These are phyloP conservation scores for Trididemnum miniatum DNA, from an alignment of 23 tunicate genomes.

Conservation along the genomic window DNA sequence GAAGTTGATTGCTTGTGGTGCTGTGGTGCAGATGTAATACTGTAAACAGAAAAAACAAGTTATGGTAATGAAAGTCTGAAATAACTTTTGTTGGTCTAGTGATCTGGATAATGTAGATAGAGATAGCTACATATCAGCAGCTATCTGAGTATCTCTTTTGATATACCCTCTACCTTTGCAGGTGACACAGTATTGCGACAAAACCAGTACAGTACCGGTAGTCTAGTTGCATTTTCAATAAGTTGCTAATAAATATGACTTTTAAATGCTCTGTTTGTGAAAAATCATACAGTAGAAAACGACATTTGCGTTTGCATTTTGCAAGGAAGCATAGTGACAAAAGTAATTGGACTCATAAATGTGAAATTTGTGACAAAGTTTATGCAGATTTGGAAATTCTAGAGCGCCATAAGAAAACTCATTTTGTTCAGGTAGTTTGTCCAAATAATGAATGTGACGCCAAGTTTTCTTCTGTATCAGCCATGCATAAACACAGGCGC, in stretches of 20 bases:
- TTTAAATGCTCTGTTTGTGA: constrained; percentile 48
- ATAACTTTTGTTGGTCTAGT: too few relatives aligned
- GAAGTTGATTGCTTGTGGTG: too few relatives aligned
- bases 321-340: constrained; percentile 72
- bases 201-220: too few relatives aligned
- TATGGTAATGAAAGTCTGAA: too few relatives aligned
- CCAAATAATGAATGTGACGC: constrained; percentile 3
- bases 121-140: too few relatives aligned
- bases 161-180: too few relatives aligned
- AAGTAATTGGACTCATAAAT: constrained; percentile 51
- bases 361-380: constrained; percentile 52
- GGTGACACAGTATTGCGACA: too few relatives aligned
- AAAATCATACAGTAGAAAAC: constrained; percentile 32
- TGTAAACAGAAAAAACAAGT: too few relatives aligned
- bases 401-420: constrained; percentile 53
- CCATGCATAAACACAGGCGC: constrained; percentile 36
- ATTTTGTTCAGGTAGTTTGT: constrained; percentile 27
- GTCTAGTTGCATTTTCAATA: too few relatives aligned
- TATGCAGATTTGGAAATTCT: constrained; percentile 74
- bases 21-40: too few relatives aligned
- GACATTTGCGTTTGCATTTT: constrained; percentile 56
- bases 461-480: constrained; percentile 20
- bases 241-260: background rate
- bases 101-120: too few relatives aligned
- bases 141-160: too few relatives aligned